Evolutionary conservation across 2,888 invertebrate species (phyloP).

Genomic region (Pristionchus mayeri): DNA sequence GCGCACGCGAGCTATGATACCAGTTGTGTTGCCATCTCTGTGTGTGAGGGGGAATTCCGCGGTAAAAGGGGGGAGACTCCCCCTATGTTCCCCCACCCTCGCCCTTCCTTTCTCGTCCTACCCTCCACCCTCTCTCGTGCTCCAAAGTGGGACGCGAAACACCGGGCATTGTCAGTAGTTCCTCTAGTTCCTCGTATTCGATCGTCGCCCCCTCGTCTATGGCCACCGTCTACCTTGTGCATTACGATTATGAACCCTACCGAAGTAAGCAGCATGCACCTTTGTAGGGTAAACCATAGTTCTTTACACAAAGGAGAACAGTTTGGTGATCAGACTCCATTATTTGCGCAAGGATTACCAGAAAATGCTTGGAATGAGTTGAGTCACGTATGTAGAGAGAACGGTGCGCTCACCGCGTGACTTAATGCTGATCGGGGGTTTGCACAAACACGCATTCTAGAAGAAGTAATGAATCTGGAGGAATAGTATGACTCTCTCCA

Average conservation of each 20-base stretch:
- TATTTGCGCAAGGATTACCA: too few relatives aligned
- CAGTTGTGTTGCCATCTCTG: conserved; percentile 27
- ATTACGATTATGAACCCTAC: conserved; percentile 19
- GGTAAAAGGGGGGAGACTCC: conserved; percentile 5
- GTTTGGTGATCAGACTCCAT: too few relatives aligned
- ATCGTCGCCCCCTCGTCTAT: background rate
- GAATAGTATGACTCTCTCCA: too few relatives aligned
- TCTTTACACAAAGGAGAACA: too few relatives aligned
- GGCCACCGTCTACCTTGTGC: background rate
- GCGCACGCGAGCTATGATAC: conserved; percentile 3
- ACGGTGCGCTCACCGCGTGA: background rate
- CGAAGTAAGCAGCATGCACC: too few relatives aligned
- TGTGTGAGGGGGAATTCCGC: background rate
- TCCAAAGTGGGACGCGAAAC: conserved; percentile 33
- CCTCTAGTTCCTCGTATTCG: conserved; percentile 29
- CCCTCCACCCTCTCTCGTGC: too few relatives aligned
- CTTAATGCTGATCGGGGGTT: too few relatives aligned
- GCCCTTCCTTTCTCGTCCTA: conserved; percentile 20
- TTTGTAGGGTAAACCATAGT: too few relatives aligned
- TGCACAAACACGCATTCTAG: too few relatives aligned
- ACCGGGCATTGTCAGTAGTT: conserved; percentile 38
- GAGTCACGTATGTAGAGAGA: background rate
- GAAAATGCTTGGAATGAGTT: too few relatives aligned
- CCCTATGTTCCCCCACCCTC: background rate
- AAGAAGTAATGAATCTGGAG: too few relatives aligned